Base-by-base conservation (phyloP, 2,888 invertebrate species). In the Epiblema foenella region DNA sequence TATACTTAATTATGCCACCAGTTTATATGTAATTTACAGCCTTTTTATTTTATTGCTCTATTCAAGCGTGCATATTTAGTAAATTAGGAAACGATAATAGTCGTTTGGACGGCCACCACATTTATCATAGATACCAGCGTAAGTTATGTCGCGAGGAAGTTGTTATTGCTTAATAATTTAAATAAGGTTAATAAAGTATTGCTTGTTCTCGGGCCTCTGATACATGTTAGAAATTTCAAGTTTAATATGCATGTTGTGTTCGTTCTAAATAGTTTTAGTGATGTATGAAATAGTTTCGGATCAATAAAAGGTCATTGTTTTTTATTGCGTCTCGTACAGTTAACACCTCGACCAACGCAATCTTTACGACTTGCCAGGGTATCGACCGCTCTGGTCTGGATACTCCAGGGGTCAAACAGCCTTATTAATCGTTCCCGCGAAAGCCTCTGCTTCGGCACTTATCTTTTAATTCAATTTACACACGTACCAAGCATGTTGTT, bases 381-480 rank as follows among this genome's bases (percentile, higher is more conserved):
- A 68, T 76, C 75, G 78, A 77, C 77, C 80, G 81, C n/a, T n/a
- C n/a, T n/a, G n/a, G 76, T 79, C 78, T 76, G 80, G 75, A 81
- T 81, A 78, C 68, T 76, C 75, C 76, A 71, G 77, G 78, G 86
- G 85, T 87, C 88, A 87, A 85, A 82, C 80, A 77, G 79, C 52
- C 81, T 79, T 85, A 87, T 88, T 84, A 85, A 87, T 86, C 82
- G 81, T 82, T 78, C 78, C 78, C 77, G 83, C 84, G 76, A 87
- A 86, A 83, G 82, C 82, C 82, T 83, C 83, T 80, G 79, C 81
- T 79, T 82, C 80, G 83, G 76, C 78, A 82, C 84, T 88, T 90
- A 90, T 91, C 89, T 89, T 86, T 87, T 89, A 89, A 90, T 90
- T 90, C 86, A 89, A 89, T 90, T 89, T 89, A 89, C 87, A 89